Evolutionary conservation across 2,888 invertebrate genomes (phyloP), one percentile per base, ranked within the genome.

Genomic region (Pachycephus smyrnensis): DNA sequence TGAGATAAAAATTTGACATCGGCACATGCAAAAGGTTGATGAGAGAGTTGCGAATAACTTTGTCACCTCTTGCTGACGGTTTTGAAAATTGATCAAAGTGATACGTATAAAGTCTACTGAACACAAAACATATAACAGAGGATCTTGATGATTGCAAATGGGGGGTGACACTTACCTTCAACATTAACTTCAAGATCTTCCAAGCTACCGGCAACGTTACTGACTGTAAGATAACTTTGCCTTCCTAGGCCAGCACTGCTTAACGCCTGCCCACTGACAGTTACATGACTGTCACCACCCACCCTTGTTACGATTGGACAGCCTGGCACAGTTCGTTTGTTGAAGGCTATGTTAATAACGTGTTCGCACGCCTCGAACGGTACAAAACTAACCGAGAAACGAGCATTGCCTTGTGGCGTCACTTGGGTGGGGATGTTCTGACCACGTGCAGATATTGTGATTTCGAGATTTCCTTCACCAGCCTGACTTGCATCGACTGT

Each of bases 381-480:
- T 82, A 98, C 96, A 92, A 99, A 99, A 86, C 98, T 98, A 80
- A 99, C 99, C 82, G 98, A 96, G 92, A 99, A 99, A 89, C 97
- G 94, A 73, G 95, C 96, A 91, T 96, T 96, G 88, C 98, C 98
- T 92, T 98, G 96, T 12, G 98, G 97, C 91, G 97, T 97, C 73
- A 98, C 98, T 94, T 98, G 98, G 77, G 98, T 98, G 75, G 98
- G 98, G 88, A 98, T 98, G 90, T 98, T 97, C 82, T 97, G 94
- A 77, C 98, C 97, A 90, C 97, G 94, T 73, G 98, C 97, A 81
- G 97, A 97, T 86, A 99, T 98, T 75, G 98, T 98, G 84, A 99
- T 99, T 92, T 99, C 99, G 84, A 99, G 93, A 92, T 98, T 98
- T 76, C 99, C 99, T 93, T 99, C 99, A 12, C 99, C 99, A 74